Evolutionary conservation across 1,140 invertebrate genomes (phyloP), one percentile per base, ranked within the genome.

Genomic region (Euura saliciscinereae): DNA sequence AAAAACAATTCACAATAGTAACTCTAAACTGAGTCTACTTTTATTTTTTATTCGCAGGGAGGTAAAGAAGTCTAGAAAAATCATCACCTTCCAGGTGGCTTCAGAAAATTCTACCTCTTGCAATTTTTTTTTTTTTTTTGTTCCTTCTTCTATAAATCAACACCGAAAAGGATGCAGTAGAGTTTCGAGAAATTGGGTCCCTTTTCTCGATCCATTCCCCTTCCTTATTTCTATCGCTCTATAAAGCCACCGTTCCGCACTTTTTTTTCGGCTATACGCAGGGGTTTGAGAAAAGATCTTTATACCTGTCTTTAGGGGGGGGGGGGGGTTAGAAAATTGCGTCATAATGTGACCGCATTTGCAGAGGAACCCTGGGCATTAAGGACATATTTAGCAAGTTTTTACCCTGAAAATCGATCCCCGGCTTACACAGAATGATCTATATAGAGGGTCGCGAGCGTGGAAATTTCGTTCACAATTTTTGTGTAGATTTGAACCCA

Each of bases 281-380:
- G 13, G 51, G 3, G 46, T 51, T 7, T 51, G 11, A 7, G 46
- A 7, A 4, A 59, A 59, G 51, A 59, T 59, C 51, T 59, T 59
- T 59, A 59, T 59, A 59, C 51, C 51, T 59, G 51, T 59, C 10
- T 28, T 28, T 28, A 28, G 28, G 28, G n/a, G n/a, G n/a, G n/a
- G n/a, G n/a, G n/a, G n/a, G n/a, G n/a, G 51, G 51, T 59, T 59
- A n/a, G 51, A n/a, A n/a, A 59, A 6, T 59, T 59, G 51, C 51
- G 51, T 59, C 51, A 59, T 59, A 59, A 59, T 59, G 51, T 59
- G 51, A 59, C 51, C 51, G 51, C 51, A 59, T 59, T 59, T 59
- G 51, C 51, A 59, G 51, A 59, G 51, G 28, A n/a, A 59, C 51
- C 51, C 51, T n/a, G 10, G 13, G 51, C 51, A 59, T 59, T 59